A percentile compares a stretch with the other conserved stretches of the same genome.
These are phyloP conservation scores for Chionis minor DNA, from an alignment of 2,113 vertebrate species.

Conservation along the genomic window DNA sequence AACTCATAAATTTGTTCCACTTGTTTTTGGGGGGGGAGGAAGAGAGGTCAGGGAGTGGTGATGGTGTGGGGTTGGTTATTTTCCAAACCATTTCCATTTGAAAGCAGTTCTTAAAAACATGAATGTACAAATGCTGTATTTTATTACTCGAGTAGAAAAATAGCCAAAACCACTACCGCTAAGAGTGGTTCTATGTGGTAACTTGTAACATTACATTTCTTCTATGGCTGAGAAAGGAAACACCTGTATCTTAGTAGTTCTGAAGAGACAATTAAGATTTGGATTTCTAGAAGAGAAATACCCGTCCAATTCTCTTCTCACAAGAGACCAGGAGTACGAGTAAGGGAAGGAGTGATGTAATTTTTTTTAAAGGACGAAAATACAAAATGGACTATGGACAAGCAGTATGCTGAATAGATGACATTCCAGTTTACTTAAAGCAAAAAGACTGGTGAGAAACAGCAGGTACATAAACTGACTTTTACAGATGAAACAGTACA, in stretches of 20 bases:
- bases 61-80: background rate
- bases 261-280: background rate
- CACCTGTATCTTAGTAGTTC: background rate
- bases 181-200: background rate
- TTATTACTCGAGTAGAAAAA: background rate
- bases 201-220: background rate
- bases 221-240: background rate
- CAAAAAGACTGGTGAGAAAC: background rate
- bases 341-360: background rate
- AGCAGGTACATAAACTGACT: background rate
- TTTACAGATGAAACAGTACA: background rate
- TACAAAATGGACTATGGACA: background rate
- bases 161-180: background rate
- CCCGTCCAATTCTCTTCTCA: background rate
- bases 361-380: background rate
- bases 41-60: fast-evolving
- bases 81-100: background rate
- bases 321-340: background rate
- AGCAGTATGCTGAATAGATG: background rate
- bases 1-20: background rate
- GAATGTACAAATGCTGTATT: background rate
- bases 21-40: fast-evolving
- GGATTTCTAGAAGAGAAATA: background rate
- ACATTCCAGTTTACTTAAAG: background rate
- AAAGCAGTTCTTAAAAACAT: background rate